Percentiles rank a stretch among this genome's conserved stretches.
Conservation (phyloP, 2,888 invertebrate genomes). For the Leptothorax acervorum region DNA sequence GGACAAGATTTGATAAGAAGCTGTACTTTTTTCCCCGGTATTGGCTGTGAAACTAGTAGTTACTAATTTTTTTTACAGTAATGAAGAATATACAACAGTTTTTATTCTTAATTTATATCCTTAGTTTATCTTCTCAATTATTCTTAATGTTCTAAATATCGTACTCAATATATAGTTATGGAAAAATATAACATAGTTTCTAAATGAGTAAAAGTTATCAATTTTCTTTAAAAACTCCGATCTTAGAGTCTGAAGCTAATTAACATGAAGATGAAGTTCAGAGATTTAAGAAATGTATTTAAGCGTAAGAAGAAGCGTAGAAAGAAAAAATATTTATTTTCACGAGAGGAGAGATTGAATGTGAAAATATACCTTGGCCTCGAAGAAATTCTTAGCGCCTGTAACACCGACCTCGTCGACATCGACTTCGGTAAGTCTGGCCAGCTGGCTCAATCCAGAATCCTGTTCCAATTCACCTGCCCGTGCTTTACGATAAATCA, state of each 20-base stretch:
- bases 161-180: neutral
- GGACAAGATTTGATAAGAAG: constrained; percentile 6
- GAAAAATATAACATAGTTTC: neutral
- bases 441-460: constrained; percentile 95
- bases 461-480: constrained; percentile 95
- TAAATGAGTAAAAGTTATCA: neutral
- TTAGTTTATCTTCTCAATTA: neutral
- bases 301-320: neutral
- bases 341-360: neutral
- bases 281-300: neutral
- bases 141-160: neutral
- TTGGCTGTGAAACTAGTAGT: neutral
- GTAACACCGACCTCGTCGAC: constrained; percentile 97
- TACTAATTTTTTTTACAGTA: neutral
- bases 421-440: constrained; percentile 95
- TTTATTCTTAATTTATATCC: neutral
- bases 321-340: neutral
- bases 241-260: neutral
- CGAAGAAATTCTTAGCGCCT: constrained; percentile 98
- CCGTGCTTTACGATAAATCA: constrained; percentile 95
- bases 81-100: neutral
- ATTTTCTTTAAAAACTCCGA: neutral
- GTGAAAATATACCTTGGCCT: constrained; percentile 91
- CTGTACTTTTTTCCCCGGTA: neutral
- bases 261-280: neutral